A percentile compares a stretch with the other conserved stretches of the same genome.
Evolutionary conservation across 1,140 invertebrate genomes (phyloP).

Genomic region (Drosophila kepulauana): DNA sequence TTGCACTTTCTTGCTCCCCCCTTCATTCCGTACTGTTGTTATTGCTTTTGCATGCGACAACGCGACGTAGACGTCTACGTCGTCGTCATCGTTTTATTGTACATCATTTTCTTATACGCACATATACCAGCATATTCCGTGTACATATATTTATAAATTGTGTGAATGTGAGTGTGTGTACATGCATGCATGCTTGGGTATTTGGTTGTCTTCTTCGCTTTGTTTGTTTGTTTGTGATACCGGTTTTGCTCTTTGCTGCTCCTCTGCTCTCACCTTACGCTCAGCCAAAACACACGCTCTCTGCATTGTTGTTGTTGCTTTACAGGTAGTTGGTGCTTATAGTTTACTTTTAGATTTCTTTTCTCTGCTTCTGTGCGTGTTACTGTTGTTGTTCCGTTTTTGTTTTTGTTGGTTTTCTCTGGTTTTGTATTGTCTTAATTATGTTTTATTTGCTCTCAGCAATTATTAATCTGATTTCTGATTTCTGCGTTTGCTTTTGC

Average conservation of each 20-base stretch:
- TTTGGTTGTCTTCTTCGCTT: slow-evolving; percentile 53
- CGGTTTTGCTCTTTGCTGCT: slow-evolving; percentile 56
- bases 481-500: slow-evolving; percentile 22
- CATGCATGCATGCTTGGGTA: slow-evolving; percentile 41
- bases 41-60: slow-evolving; percentile 28
- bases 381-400: slow-evolving; percentile 9
- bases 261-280: slow-evolving; percentile 16
- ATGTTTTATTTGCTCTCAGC: slow-evolving; percentile 61
- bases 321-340: slow-evolving; percentile 70
- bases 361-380: slow-evolving; percentile 71
- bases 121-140: slow-evolving; percentile 4
- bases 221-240: slow-evolving; percentile 71
- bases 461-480: slow-evolving; percentile 56
- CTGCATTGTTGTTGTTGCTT: slow-evolving; percentile 30
- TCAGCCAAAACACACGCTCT: slow-evolving; percentile 23
- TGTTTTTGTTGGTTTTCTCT: slow-evolving; percentile 22
- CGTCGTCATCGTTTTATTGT: slow-evolving; percentile 31
- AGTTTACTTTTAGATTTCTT: slow-evolving; percentile 81
- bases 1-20: slow-evolving; percentile 48
- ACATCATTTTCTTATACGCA: slow-evolving; percentile 39
- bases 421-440: slow-evolving; percentile 57
- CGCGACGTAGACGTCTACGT: not conserved
- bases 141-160: not conserved
- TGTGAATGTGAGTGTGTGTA: not conserved
- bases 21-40: slow-evolving; percentile 24